Evolutionary conservation across 2,888 invertebrate genomes (phyloP), one percentile per base, ranked within the genome.

Genomic region (Chironomus riparius): DNA sequence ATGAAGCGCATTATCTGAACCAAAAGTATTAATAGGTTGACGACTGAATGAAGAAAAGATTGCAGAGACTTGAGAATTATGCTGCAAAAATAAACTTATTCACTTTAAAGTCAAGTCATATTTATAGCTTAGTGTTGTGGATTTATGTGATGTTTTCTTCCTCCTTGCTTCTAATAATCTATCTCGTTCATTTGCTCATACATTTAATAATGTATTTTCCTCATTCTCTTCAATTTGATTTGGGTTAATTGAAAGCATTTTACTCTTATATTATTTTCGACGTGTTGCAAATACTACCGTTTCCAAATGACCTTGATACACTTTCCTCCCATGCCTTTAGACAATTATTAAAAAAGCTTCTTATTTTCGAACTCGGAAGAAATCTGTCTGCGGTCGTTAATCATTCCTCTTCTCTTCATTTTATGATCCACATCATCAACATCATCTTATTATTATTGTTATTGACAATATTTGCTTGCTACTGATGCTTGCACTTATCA

Each of bases 211-310:
- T 18, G 5, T 56, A 15, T 56, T 18, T 50, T 15, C 15, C 15
- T 56, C 18, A 15, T 15, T 56, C 56, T 15, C 7, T 15, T 56
- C 56, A 50, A 50, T 50, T 65, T 13, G 18, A 21, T 65, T 65
- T 65, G 65, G 65, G 65, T 65, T 65, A 65, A 65, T 65, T 65
- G 65, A 65, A 65, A 65, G 65, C 65, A 56, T 56, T 56, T 38
- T 10, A 38, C 38, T 38, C 38, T 38, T 10, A 38, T 38, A 18
- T 56, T 18, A 56, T 56, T 56, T 56, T 56, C 56, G 18, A 56
- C 38, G 38, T 38, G 38, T 56, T 56, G 56, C 56, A 65, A 65
- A 21, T 21, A 65, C 65, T 65, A 65, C 65, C 65, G 22, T 21
- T 65, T 24, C n/a, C 56, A 56, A 56, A 24, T 65, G 65, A 24